A percentile compares a stretch with the other conserved stretches of the same genome.
phyloP scores from a whole-genome alignment of 2,113 vertebrate species.

The Craseonycteris thonglongyai region DNA sequence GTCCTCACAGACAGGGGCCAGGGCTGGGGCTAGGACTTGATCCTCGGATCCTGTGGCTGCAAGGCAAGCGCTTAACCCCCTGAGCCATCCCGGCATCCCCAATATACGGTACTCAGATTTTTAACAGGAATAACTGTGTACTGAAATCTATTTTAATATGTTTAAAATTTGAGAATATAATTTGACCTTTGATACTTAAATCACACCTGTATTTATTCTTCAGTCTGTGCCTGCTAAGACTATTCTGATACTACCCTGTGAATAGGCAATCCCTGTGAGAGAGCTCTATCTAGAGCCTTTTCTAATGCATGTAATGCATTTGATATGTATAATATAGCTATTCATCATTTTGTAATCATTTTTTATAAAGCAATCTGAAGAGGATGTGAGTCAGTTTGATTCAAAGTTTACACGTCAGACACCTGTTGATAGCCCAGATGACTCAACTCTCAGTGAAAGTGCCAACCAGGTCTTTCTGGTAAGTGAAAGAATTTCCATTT shows the following conservation, averaged over 20 bases:
- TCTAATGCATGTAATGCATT: slow-evolving; percentile 61
- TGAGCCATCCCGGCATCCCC: too few relatives aligned
- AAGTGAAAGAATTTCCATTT: slow-evolving; percentile 66
- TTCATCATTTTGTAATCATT: slow-evolving; percentile 73
- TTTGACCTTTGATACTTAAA: slow-evolving; percentile 71
- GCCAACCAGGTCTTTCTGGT: slow-evolving; percentile 99
- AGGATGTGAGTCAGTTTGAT: slow-evolving; percentile 99
- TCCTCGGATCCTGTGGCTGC: too few relatives aligned
- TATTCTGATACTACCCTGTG: slow-evolving; percentile 63
- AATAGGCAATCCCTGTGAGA: slow-evolving; percentile 69
- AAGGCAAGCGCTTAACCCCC: too few relatives aligned
- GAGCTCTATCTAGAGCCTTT: slow-evolving; percentile 67
- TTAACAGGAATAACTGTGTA: slow-evolving; percentile 6
- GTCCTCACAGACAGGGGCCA: too few relatives aligned
- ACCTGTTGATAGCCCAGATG: slow-evolving; percentile 97
- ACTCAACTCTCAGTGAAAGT: slow-evolving; percentile 98
- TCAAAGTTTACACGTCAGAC: slow-evolving; percentile 99
- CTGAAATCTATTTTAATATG: neutral
- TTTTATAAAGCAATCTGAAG: slow-evolving; percentile 94
- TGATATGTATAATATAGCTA: slow-evolving; percentile 72
- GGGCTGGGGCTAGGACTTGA: too few relatives aligned
- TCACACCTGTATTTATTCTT: slow-evolving; percentile 73
- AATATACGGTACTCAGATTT: neutral
- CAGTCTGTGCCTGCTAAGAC: slow-evolving; percentile 67
- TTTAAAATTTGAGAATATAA: slow-evolving; percentile 50